Base-by-base conservation (phyloP, 2,797 vertebrate genomes). In the Sitta carolinensis region DNA sequence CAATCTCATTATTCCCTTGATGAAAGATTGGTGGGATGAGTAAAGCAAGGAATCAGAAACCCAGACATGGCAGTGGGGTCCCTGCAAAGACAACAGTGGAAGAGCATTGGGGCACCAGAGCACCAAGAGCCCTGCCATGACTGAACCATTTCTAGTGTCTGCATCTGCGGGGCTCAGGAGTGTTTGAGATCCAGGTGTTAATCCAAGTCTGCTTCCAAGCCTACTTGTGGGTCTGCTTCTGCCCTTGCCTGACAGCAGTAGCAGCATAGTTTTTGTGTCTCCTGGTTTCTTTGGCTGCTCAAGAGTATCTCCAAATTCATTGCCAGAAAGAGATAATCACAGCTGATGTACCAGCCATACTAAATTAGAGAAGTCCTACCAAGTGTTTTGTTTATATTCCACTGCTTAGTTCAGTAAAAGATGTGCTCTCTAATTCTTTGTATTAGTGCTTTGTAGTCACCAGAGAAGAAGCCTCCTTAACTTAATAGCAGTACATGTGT, bases 161-260 rank as follows among this genome's bases (percentile, higher is more conserved):
- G 15, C 47, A 17, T 45, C 36, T 0, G 0, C 4, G 9, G 19
- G 3, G 1, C 1, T 17, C 1, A 45, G 34, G 5, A 11, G 1
- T 34, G 17, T 81, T 88, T 58, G 50, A 87, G 50, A 74, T 47
- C 30, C 34, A 2, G 1, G 8, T 59, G 26, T 11, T 87, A 22
- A 72, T 93, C 30, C 3, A 5, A 13, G 11, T 86, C 47, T 78
- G 26, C 38, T 86, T 74, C 62, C 54, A 83, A 55, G 15, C 7
- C 23, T 22, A 2, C 30, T 84, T 77, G 69, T 58, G 87, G 38
- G 29, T 48, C 29, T 57, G 23, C 30, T 42, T 58, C 26, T 74
- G 32, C 25, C 30, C 62, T 16, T 74, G 21, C 14, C 42, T 50
- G 68, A n/a, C 27, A 64, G n/a, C 57, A 70, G 25, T 36, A 62